Evolutionary conservation across 64 coral and sea anemone species (phyloP).

Genomic region (Actinia equina): DNA sequence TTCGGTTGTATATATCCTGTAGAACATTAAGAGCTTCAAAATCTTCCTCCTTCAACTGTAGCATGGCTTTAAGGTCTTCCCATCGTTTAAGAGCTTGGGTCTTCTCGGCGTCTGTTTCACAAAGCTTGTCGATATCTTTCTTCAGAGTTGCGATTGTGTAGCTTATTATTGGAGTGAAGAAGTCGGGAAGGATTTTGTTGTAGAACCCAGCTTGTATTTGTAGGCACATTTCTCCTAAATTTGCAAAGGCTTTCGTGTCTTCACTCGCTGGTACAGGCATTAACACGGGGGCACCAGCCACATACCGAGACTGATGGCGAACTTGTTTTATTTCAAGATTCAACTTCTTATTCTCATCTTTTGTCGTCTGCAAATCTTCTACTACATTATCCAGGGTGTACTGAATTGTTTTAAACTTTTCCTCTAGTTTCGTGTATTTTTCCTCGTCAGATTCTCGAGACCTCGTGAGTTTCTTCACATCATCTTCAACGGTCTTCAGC

Average conservation of each 20-base stretch:
- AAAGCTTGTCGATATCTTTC: conserved; percentile 8
- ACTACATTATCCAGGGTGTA: background rate
- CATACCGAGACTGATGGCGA: background rate
- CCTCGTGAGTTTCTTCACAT: conserved; percentile 6
- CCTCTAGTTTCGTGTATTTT: conserved; percentile 6
- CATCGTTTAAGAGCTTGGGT: background rate
- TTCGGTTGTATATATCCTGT: conserved; percentile 19
- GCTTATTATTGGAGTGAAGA: conserved; percentile 1
- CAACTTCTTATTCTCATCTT: conserved; percentile 15
- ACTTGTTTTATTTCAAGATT: background rate
- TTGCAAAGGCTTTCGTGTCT: background rate
- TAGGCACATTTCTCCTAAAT: conserved; percentile 31
- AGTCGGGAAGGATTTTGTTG: conserved; percentile 25
- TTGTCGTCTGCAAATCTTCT: conserved; percentile 15
- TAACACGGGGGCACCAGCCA: background rate
- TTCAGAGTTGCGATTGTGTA: conserved; percentile 27
- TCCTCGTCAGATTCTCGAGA: conserved; percentile 11
- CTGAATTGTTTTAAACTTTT: conserved; percentile 6
- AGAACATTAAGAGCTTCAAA: conserved; percentile 19
- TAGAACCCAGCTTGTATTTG: conserved; percentile 43
- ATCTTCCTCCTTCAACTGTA: conserved; percentile 30
- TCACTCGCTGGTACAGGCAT: conserved; percentile 3
- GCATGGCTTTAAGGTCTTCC: conserved; percentile 8
- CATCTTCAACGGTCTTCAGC: conserved; percentile 11
- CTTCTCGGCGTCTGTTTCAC: background rate